Base-by-base conservation (phyloP, 2,113 vertebrate species). In the Prolemur simus region DNA sequence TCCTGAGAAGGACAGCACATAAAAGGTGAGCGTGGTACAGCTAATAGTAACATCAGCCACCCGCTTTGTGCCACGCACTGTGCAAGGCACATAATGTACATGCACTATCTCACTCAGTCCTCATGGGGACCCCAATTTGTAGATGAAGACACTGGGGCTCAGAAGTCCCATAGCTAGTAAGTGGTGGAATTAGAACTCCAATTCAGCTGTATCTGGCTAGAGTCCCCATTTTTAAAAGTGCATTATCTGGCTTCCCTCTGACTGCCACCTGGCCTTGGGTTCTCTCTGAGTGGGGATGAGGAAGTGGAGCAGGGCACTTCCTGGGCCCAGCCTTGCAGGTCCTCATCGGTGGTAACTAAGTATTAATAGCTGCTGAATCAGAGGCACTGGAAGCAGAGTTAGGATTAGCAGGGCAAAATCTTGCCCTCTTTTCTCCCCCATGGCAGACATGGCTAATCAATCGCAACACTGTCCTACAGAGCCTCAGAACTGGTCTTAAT, bases 1-100 rank as follows among this genome's bases (percentile, higher is more conserved):
- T 88, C 99, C 99, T 99, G 21, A 63, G 71, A 88, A 90, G 71
- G 66, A 92, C n/a, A 86, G 37, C 69, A 63, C 9, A 52, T 85
- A 85, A 81, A 89, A 92, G 42, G 85, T 85, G 21, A 95, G 52
- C 12, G 5, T 32, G 84, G 12, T 47, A 4, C 37, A 42, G 42
- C 45, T 77, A 15, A 34, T 76, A 49, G 15, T 49, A 64, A 52
- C 27, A n/a, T 47, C 49, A 87, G 37, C 20, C 32, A 58, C 60
- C 86, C 14, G 29, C 66, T 74, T 63, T n/a, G 29, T 68, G 42
- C 45, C 12, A 32, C 20, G n/a, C 21, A 10, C 27, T 42, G 29
- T 84, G 18, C 68, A 49, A 49, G 23, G 32, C 25, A 34, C 3
- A 1, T 80, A 23, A 54, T 71, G 4, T 76, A 64, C 20, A 42